A percentile compares a stretch with the other conserved stretches of the same genome.
phyloP scores from a whole-genome alignment of 2,113 vertebrate species.

The Platysteira castanea region DNA sequence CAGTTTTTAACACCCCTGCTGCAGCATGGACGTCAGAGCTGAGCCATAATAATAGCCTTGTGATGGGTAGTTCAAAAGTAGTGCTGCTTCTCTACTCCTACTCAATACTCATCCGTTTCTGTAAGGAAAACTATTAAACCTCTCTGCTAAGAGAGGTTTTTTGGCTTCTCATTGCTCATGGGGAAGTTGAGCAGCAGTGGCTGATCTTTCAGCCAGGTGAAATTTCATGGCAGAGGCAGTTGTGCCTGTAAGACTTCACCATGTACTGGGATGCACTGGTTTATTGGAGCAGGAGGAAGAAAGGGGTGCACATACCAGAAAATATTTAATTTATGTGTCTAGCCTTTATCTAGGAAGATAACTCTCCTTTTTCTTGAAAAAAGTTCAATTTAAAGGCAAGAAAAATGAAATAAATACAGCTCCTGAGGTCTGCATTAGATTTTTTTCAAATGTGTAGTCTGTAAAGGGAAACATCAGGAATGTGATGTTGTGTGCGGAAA shows the following conservation, averaged over 20 bases:
- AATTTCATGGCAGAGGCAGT: neutral
- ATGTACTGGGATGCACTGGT: neutral
- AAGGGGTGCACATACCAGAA: neutral
- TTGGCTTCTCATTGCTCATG: neutral
- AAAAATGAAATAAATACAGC: neutral
- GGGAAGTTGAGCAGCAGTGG: neutral
- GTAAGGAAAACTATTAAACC: neutral
- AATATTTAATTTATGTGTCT: neutral
- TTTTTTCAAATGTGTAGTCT: neutral
- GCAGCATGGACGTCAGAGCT: slow-evolving; percentile 15
- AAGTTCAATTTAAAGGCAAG: neutral
- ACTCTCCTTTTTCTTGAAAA: neutral
- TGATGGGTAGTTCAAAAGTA: neutral
- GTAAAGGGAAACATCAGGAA: neutral
- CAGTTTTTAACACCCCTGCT: slow-evolving; percentile 35
- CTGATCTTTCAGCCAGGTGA: neutral
- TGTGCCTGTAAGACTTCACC: neutral
- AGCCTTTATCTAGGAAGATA: neutral
- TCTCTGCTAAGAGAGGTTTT: neutral
- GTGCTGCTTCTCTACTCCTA: slow-evolving; percentile 17
- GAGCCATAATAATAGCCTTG: slow-evolving; percentile 37
- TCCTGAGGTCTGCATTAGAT: neutral
- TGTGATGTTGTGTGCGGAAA: neutral
- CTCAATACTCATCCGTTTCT: neutral
- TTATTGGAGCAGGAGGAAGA: neutral